Percentiles rank a stretch among this genome's conserved stretches.
Conservation (phyloP, 2,888 invertebrate genomes). For the Fissipunctia ypsillon region DNA sequence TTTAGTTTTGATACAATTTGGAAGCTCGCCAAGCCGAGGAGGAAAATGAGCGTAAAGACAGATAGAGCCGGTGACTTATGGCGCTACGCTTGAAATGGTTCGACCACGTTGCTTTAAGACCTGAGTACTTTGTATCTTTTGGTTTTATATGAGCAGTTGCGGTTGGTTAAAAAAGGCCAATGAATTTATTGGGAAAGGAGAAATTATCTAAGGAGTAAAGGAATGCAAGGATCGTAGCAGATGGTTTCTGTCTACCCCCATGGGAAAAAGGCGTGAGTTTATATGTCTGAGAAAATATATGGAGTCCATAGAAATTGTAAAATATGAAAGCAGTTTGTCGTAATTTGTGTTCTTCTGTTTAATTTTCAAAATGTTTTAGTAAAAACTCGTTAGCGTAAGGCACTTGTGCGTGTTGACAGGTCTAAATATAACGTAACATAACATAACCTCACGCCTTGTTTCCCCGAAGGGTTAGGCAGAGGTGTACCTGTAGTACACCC, state of each 20-base stretch:
- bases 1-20: conserved; percentile 58
- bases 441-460: too few relatives aligned
- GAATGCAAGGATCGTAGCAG: neutral
- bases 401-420: neutral
- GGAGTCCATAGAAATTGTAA: neutral
- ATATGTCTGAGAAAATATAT: neutral
- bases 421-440: too few relatives aligned
- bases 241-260: neutral
- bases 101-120: conserved; percentile 35
- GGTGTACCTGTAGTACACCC: too few relatives aligned
- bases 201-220: neutral
- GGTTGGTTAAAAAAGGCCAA: neutral
- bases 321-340: neutral
- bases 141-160: neutral
- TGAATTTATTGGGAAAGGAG: neutral
- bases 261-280: neutral
- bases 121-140: conserved; percentile 13
- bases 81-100: conserved; percentile 52
- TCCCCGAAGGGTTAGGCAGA: too few relatives aligned
- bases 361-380: neutral
- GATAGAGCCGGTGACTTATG: conserved; percentile 58
- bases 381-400: neutral
- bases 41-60: conserved; percentile 63
- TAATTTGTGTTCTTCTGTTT: neutral
- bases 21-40: conserved; percentile 46